phyloP scores from a whole-genome alignment of 2,888 invertebrate genomes.

The Drepanosiphum platanoidis region DNA sequence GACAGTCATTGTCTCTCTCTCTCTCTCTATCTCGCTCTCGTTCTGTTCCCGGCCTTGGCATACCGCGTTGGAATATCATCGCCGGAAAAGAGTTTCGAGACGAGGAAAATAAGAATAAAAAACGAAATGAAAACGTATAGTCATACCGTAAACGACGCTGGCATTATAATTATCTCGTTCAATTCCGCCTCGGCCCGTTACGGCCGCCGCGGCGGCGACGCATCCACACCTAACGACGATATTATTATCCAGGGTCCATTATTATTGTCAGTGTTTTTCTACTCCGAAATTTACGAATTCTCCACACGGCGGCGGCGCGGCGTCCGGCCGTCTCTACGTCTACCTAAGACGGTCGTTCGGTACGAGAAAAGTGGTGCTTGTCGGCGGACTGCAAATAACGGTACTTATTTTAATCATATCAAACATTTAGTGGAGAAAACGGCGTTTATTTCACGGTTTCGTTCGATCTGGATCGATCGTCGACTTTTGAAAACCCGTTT shows the following conservation, averaged over 20 bases:
- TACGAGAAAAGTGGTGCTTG: not conserved
- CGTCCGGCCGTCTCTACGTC: not conserved
- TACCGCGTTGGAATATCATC: constrained; percentile 36
- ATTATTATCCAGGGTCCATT: constrained; percentile 37
- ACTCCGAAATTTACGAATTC: not conserved
- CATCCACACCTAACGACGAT: constrained; percentile 42
- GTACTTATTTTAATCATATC: too few relatives aligned
- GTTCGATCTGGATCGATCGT: too few relatives aligned
- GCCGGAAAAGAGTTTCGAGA: constrained; percentile 48
- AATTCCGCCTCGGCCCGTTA: constrained; percentile 32
- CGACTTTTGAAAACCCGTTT: too few relatives aligned
- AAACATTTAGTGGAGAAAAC: too few relatives aligned
- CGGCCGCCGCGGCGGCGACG: not conserved
- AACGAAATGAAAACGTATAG: too few relatives aligned
- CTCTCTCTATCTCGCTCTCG: not conserved
- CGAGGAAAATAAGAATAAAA: not conserved
- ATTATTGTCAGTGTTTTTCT: not conserved
- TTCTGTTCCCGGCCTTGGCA: constrained; percentile 35
- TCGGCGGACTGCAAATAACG: not conserved
- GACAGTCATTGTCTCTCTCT: not conserved
- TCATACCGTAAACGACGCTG: constrained; percentile 26
- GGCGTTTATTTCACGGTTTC: too few relatives aligned
- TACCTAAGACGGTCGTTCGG: not conserved
- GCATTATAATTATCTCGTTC: constrained; percentile 44
- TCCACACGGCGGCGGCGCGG: too few relatives aligned